phyloP scores from a whole-genome alignment of 2,113 vertebrate species.

The Hemiprocne comata region DNA sequence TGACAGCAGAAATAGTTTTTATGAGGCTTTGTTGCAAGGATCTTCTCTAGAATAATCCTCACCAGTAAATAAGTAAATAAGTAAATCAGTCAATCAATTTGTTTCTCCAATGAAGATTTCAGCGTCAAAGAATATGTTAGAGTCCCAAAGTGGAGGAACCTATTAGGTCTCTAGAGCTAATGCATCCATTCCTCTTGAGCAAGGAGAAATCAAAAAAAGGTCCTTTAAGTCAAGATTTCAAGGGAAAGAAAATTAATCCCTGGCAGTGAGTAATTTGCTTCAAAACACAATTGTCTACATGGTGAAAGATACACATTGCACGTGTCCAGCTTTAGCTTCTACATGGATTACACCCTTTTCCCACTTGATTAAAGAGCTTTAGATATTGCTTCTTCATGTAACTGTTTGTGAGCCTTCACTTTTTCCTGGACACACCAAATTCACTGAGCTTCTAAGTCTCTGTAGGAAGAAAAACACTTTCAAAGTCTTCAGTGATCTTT shows the following conservation, averaged over 20 bases:
- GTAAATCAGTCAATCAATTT: no score
- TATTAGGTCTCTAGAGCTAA: background rate
- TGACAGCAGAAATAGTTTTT: background rate
- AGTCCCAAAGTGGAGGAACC: background rate
- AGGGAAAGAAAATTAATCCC: background rate
- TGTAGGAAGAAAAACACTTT: background rate
- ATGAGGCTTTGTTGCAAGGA: background rate
- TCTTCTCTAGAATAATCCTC: background rate
- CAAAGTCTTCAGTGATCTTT: background rate
- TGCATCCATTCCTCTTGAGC: background rate
- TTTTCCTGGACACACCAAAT: background rate
- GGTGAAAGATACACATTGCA: background rate
- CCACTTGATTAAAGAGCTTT: background rate
- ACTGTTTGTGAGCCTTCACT: background rate
- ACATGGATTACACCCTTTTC: background rate
- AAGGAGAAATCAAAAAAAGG: background rate
- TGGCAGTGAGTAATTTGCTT: background rate
- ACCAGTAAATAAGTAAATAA: background rate
- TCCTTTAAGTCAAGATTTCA: background rate
- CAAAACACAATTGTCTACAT: background rate
- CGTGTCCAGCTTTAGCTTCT: background rate
- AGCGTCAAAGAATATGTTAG: background rate
- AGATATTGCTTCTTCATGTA: background rate
- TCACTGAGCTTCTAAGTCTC: background rate
- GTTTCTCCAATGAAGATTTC: background rate